Evolutionary conservation across 2,888 invertebrate species (phyloP), one percentile per base, ranked within the genome.

Genomic region (Mylabris sibirica): DNA sequence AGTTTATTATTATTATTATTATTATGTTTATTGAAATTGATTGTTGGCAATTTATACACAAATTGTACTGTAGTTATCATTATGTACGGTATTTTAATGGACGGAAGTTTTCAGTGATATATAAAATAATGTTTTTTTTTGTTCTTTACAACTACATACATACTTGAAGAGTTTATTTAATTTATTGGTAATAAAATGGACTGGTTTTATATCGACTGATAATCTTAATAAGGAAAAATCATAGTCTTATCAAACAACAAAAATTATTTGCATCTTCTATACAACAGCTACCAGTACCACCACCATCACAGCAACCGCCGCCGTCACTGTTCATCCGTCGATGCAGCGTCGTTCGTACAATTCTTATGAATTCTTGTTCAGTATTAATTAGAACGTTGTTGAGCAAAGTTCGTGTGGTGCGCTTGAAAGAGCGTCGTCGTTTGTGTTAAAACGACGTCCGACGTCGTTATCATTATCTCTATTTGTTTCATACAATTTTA

Each of bases 381-480:
- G 65, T 61, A 60, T 35, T 60, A n/a, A 49, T 34, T 26, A 30
- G 63, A 41, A 30, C 38, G 65, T 64, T 22, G 65, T 26, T 38
- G 0, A 35, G 30, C 44, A 60, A 8, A 20, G 49, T 49, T 49
- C 49, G 49, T 44, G 44, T 44, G 3, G 17, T 44, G 30, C n/a
- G 35, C 35, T 1, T 35, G n/a, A 3, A n/a, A 6, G 3, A 49
- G 17, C 38, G 65, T 64, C 41, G 68, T 59, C 38, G 8, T 20
- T 30, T 30, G 30, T 30, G 8, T 30, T 30, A 24, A 65, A 61
- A 22, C 66, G 67, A 20, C 67, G 66, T 63, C 44, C 65, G 20
- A 57, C 65, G 53, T 22, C 60, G 69, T 59, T 44, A 5, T 38
- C 1, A 2, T 20, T 22, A 20, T 49, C 20, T 22, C 20, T 20